Conservation (phyloP, 2,888 invertebrate species). For the Nyleta sp. region DNA sequence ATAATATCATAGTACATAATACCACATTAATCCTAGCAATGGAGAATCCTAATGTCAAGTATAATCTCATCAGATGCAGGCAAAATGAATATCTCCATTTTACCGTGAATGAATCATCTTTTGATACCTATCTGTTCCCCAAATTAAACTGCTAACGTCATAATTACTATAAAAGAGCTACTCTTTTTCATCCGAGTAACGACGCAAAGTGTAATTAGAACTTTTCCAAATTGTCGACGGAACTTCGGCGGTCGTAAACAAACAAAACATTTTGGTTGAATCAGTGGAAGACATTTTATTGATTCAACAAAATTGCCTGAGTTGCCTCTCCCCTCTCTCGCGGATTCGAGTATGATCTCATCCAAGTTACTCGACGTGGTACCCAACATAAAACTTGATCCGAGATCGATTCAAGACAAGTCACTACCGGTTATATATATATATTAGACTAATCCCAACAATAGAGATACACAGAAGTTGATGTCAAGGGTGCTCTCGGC, state of each 20-base stretch:
- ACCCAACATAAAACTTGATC: slow-evolving; percentile 35
- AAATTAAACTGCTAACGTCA: neutral
- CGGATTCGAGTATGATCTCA: slow-evolving; percentile 40
- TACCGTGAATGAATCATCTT: slow-evolving; percentile 21
- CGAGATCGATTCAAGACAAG: slow-evolving; percentile 33
- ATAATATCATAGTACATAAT: slow-evolving; percentile 7
- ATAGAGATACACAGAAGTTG: slow-evolving; percentile 4
- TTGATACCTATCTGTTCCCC: slow-evolving; percentile 7
- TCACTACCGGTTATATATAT: slow-evolving; percentile 17
- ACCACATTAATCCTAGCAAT: slow-evolving; percentile 1
- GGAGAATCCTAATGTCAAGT: slow-evolving; percentile 30
- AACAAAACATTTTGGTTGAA: slow-evolving; percentile 24
- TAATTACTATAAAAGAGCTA: neutral
- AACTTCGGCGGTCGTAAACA: slow-evolving; percentile 2
- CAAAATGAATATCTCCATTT: slow-evolving; percentile 26
- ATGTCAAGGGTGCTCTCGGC: slow-evolving; percentile 40
- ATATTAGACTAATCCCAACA: slow-evolving; percentile 34
- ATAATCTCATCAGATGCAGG: slow-evolving; percentile 34
- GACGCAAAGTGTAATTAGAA: neutral
- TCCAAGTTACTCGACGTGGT: slow-evolving; percentile 30
- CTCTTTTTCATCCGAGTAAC: neutral
- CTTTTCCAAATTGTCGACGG: slow-evolving; percentile 2
- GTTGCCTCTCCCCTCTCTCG: neutral
- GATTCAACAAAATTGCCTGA: slow-evolving; percentile 43
- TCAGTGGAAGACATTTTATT: slow-evolving; percentile 42